These are phyloP conservation scores for Styela plicata DNA, from an alignment of 23 tunicate species.

Conservation along the genomic window DNA sequence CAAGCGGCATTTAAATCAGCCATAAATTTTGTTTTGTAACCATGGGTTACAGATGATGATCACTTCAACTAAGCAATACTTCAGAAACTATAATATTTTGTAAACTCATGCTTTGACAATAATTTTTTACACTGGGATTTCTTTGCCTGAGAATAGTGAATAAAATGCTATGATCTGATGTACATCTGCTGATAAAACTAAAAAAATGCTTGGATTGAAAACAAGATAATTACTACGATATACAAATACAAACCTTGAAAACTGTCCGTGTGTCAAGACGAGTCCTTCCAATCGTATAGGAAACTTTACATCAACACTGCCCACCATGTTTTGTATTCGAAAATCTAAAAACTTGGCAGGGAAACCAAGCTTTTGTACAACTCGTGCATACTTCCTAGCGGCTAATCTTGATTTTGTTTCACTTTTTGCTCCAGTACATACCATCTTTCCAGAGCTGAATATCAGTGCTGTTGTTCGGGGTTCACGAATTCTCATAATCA, in stretches of 20 bases:
- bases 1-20: no score
- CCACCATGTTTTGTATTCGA: slow-evolving; percentile 99
- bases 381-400: slow-evolving; percentile 97
- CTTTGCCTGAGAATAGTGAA: no score
- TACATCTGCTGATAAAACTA: no score
- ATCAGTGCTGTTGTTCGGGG: slow-evolving; percentile 98
- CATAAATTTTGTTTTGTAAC: no score
- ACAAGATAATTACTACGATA: no score
- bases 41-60: no score
- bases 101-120: no score
- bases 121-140: no score
- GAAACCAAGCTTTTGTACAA: slow-evolving; percentile 96
- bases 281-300: slow-evolving; percentile 90
- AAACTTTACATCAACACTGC: slow-evolving; percentile 97
- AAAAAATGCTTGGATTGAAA: no score
- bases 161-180: no score
- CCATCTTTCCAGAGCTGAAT: slow-evolving; percentile 99
- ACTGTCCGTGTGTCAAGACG: slow-evolving; percentile 94
- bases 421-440: slow-evolving; percentile 99
- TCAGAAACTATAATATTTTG: no score
- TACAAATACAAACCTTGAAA: slow-evolving; percentile 71
- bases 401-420: slow-evolving; percentile 92
- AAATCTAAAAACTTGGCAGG: slow-evolving; percentile 97
- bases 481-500: slow-evolving; percentile 97
- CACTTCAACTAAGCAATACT: no score